These are phyloP conservation scores for Parotocinclus haroldoi DNA, from an alignment of 2,797 vertebrate genomes.

Conservation along the genomic window DNA sequence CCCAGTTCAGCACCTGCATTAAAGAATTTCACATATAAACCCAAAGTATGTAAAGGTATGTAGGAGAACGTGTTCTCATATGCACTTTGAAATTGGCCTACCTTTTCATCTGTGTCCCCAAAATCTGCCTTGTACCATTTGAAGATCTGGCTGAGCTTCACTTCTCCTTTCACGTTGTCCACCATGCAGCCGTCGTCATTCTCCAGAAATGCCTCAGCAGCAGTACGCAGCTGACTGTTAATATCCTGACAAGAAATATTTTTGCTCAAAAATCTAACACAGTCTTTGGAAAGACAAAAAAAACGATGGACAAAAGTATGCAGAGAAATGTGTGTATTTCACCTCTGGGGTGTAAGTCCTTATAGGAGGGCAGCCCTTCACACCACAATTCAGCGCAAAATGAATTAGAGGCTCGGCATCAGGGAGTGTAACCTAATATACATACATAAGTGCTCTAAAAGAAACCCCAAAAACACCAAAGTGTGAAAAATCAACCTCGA, in stretches of 20 bases:
- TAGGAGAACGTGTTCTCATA: too few relatives aligned
- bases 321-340: neutral
- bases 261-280: neutral
- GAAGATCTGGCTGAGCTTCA: slow-evolving; percentile 77
- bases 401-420: slow-evolving; percentile 76
- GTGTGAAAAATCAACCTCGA: too few relatives aligned
- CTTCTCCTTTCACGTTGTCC: slow-evolving; percentile 69
- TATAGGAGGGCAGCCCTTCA: slow-evolving; percentile 76
- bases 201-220: slow-evolving; percentile 76
- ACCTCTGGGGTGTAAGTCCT: slow-evolving; percentile 77
- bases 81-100: slow-evolving; percentile 40
- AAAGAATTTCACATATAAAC: slow-evolving; percentile 10
- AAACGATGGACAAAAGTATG: too few relatives aligned
- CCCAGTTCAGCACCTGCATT: slow-evolving; percentile 72
- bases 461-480: too few relatives aligned
- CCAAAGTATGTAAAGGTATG: neutral
- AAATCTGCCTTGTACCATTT: slow-evolving; percentile 81
- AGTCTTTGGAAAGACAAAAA: too few relatives aligned
- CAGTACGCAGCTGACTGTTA: slow-evolving; percentile 67
- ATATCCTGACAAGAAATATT: slow-evolving; percentile 61
- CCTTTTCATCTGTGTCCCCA: slow-evolving; percentile 76
- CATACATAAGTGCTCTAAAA: neutral
- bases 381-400: slow-evolving; percentile 78
- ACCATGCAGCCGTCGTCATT: slow-evolving; percentile 69
- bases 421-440: slow-evolving; percentile 70